Evolutionary conservation across 1,140 invertebrate species (phyloP).

Genomic region (Drosophila novamexicana): DNA sequence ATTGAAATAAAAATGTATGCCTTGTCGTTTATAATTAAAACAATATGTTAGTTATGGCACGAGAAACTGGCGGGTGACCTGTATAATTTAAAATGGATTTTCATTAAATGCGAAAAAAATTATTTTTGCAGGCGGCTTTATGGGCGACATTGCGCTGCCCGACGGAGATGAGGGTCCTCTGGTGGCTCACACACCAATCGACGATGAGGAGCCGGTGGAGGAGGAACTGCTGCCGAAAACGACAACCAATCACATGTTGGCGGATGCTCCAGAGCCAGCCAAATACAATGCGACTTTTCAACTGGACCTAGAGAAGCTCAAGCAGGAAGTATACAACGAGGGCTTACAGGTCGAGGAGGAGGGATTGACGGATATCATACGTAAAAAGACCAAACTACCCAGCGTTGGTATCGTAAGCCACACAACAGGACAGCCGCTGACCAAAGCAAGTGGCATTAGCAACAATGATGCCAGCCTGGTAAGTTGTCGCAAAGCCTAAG

Average conservation of each 20-base stretch:
- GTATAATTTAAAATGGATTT: constrained; percentile 48
- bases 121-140: constrained; percentile 88
- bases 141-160: constrained; percentile 92
- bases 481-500: constrained; percentile 11
- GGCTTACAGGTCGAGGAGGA: constrained; percentile 93
- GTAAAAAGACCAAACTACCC: constrained; percentile 88
- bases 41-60: constrained; percentile 53
- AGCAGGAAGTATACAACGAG: constrained; percentile 91
- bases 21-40: constrained; percentile 70
- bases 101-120: constrained; percentile 11
- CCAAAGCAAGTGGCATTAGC: constrained; percentile 62
- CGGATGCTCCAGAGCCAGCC: constrained; percentile 54
- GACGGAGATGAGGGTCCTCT: constrained; percentile 83
- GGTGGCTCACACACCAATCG: constrained; percentile 83
- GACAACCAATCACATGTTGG: constrained; percentile 40
- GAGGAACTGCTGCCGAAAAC: neutral
- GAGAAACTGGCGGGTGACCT: neutral
- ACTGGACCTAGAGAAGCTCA: constrained; percentile 90
- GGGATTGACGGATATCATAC: constrained; percentile 89
- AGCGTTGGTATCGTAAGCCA: constrained; percentile 46
- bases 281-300: constrained; percentile 88
- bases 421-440: constrained; percentile 83
- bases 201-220: constrained; percentile 55
- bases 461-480: constrained; percentile 60
- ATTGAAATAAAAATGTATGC: constrained; percentile 75